Evolutionary conservation across 2,888 invertebrate species (phyloP).

Genomic region (Drosophila mimetica): DNA sequence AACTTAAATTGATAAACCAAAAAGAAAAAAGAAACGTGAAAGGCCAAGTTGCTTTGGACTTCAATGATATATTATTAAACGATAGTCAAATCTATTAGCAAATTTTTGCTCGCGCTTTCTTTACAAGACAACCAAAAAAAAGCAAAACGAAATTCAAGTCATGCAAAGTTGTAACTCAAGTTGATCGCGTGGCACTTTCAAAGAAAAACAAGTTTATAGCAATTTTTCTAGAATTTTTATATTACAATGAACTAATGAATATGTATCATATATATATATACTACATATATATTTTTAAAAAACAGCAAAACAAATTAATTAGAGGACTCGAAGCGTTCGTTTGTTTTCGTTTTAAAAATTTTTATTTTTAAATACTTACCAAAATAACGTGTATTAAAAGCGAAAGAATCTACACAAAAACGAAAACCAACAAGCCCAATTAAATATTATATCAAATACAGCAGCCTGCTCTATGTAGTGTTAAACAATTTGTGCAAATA

Average conservation of each 20-base stretch:
- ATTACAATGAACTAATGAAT: constrained; percentile 59
- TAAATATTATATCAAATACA: constrained; percentile 44
- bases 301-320: constrained; percentile 60
- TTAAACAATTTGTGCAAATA: constrained; percentile 64
- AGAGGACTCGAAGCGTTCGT: constrained; percentile 57
- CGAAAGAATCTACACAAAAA: constrained; percentile 67
- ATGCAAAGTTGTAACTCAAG: constrained; percentile 50
- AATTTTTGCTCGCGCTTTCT: constrained; percentile 83
- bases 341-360: constrained; percentile 53
- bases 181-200: constrained; percentile 60
- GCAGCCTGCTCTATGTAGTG: constrained; percentile 71
- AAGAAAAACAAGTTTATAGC: constrained; percentile 64
- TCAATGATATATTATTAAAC: constrained; percentile 48
- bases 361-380: constrained; percentile 49
- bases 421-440: constrained; percentile 32
- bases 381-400: constrained; percentile 53
- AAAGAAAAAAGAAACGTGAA: no score
- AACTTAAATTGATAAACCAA: constrained; percentile 40
- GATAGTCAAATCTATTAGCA: constrained; percentile 81
- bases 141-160: constrained; percentile 43
- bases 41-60: constrained; percentile 67
- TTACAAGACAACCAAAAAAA: constrained; percentile 57
- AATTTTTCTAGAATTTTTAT: constrained; percentile 83
- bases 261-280: constrained; percentile 48
- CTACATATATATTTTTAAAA: constrained; percentile 65